Evolutionary conservation across 2,797 vertebrate species (phyloP).

Genomic region (Squalus acanthias): DNA sequence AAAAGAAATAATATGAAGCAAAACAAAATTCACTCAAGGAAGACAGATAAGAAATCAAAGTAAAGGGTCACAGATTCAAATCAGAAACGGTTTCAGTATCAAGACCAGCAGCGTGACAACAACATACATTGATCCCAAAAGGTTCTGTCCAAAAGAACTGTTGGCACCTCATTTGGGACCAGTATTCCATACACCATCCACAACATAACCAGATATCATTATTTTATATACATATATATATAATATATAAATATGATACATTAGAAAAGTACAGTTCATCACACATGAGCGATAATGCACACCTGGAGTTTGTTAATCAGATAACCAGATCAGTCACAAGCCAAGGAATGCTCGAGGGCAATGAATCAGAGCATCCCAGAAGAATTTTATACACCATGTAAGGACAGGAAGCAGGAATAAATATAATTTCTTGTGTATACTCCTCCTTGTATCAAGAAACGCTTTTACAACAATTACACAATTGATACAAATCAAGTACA

Average conservation of each 20-base stretch:
- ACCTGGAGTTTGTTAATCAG: neutral
- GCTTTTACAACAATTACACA: neutral
- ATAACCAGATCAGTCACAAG: neutral
- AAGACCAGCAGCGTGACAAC: neutral
- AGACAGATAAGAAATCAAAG: neutral
- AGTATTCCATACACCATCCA: neutral
- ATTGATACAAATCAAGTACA: neutral
- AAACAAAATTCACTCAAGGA: neutral
- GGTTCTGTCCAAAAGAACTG: neutral
- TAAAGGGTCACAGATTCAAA: neutral
- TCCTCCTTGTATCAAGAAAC: neutral
- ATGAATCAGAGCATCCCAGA: neutral
- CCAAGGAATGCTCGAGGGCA: neutral
- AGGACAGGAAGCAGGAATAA: neutral
- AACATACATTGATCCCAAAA: neutral
- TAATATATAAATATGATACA: no score
- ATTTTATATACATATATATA: neutral
- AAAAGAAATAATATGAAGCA: neutral
- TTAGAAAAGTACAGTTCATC: neutral
- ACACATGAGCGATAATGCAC: neutral
- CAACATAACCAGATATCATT: neutral
- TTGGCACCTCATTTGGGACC: neutral
- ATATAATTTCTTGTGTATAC: neutral
- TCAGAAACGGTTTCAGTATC: neutral
- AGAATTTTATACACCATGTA: neutral